Evolutionary conservation across 2,888 invertebrate species (phyloP).

Genomic region (Cacoxenus indagator): DNA sequence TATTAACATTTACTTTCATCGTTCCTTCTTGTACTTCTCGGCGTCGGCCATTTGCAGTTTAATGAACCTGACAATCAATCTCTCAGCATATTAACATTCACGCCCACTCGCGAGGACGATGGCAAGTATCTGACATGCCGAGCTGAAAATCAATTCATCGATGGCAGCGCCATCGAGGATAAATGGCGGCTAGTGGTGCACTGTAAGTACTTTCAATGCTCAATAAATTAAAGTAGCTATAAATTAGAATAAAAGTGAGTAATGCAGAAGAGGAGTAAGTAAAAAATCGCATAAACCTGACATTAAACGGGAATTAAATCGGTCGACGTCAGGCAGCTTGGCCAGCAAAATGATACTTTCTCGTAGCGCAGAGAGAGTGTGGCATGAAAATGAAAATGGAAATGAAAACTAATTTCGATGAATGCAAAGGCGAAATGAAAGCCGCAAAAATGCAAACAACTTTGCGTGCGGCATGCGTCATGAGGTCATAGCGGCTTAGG

Average conservation of each 20-base stretch:
- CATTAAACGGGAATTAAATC: constrained; percentile 15
- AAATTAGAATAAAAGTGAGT: background rate
- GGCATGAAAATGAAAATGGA: constrained; percentile 2
- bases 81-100: constrained; percentile 85
- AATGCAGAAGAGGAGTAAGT: background rate
- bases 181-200: constrained; percentile 90
- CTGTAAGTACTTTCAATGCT: constrained; percentile 77
- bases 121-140: constrained; percentile 90
- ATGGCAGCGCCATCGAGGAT: constrained; percentile 86
- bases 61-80: constrained; percentile 86
- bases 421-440: constrained; percentile 24
- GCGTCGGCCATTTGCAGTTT: constrained; percentile 74
- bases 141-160: constrained; percentile 88
- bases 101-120: constrained; percentile 88
- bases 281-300: background rate
- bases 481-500: background rate
- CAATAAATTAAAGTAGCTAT: background rate
- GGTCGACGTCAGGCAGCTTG: background rate
- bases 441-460: constrained; percentile 18
- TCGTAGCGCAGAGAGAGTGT: too few relatives aligned
- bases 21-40: constrained; percentile 33
- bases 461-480: background rate
- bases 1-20: constrained; percentile 5
- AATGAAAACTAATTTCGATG: constrained; percentile 24
- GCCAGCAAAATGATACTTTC: too few relatives aligned